Evolutionary conservation across 2,797 vertebrate genomes (phyloP), one percentile per base, ranked within the genome.

Genomic region (Microctenopoma steveboyesi): DNA sequence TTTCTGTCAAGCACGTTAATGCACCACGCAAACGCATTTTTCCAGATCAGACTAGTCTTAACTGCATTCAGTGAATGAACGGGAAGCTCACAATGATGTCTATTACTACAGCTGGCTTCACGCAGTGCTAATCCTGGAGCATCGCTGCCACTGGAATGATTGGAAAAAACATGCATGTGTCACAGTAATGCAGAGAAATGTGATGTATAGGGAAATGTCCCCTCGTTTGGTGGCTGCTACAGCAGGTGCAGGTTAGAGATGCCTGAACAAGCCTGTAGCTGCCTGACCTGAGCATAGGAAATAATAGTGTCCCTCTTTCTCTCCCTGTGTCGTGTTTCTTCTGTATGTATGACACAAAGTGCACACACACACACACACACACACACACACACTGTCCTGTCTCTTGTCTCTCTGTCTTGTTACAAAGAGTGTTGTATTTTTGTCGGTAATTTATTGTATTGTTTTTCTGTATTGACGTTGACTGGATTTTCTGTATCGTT

Each of bases 271-370:
- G 72, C 54, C 66, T 78, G 61, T 55, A 84, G 71, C 73, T 57
- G 62, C 69, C 71, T 76, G 73, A 77, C 72, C 72, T 64, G 74
- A 69, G 46, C 54, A 72, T 50, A n/a, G 72, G 48, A 70, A 74
- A 66, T 82, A 80, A 85, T 22, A 22, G 22, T 22, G 22, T 22
- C 22, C 22, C 22, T 22, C 22, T 22, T 22, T 22, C 22, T 22
- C 22, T 22, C 22, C 22, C 22, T 22, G 22, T 22, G 22, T 22
- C 22, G 22, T 22, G 22, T 22, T 22, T 22, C 22, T 22, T 22
- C 22, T 22, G 22, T 22, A 22, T 22, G 22, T 22, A 18, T 18
- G 18, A 18, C 18, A 18, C 18, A 18, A 18, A 18, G 18, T 18
- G 18, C 18, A 18, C 18, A 18, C 18, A 18, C 18, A 18, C 18